These are phyloP conservation scores for Eretmodus cyanostictus DNA, from an alignment of 2,113 vertebrate genomes.

Conservation along the genomic window DNA sequence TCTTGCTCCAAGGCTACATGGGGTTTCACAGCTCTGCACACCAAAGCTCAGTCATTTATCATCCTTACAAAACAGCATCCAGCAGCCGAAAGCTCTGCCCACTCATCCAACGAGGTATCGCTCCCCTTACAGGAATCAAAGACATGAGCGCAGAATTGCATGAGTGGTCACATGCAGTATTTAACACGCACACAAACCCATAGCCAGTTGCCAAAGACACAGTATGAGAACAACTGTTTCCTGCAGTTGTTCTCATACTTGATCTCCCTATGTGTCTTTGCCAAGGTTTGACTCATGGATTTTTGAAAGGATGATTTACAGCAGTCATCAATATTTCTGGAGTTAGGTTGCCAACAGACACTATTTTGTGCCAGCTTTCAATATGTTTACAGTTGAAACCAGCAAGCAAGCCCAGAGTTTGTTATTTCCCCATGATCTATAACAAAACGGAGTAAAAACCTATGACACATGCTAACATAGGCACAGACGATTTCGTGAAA, in stretches of 20 bases:
- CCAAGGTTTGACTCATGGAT: background rate
- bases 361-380: background rate
- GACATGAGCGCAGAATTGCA: background rate
- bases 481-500: background rate
- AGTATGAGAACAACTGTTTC: background rate
- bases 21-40: conserved; percentile 30
- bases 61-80: conserved; percentile 48
- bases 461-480: background rate
- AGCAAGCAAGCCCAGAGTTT: background rate
- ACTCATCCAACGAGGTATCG: background rate
- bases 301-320: background rate
- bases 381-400: background rate
- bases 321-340: conserved; percentile 1
- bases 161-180: background rate
- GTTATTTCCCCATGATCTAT: background rate
- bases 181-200: background rate
- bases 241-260: background rate
- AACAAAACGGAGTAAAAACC: background rate
- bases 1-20: conserved; percentile 23
- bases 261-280: background rate
- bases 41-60: conserved; percentile 54
- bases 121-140: background rate
- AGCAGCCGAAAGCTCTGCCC: conserved; percentile 17
- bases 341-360: background rate
- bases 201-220: background rate